phyloP scores from a whole-genome alignment of 2,113 vertebrate genomes.

The Centropus bengalensis region DNA sequence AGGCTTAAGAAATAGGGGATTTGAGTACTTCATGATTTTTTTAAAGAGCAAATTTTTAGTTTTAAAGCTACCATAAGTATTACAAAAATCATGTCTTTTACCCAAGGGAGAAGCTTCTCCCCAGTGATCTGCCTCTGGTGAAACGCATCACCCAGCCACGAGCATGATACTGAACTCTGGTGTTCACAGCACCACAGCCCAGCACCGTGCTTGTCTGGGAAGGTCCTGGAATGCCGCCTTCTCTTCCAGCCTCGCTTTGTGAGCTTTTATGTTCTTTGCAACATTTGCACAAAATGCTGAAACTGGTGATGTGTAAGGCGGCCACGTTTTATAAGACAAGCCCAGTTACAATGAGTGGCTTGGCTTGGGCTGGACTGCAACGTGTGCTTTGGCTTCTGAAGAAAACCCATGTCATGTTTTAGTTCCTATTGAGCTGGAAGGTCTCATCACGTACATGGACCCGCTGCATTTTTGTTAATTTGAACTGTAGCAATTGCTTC shows the following conservation, averaged over 20 bases:
- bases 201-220: rapidly evolving
- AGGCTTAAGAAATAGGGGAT: background rate
- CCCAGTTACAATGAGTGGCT: background rate
- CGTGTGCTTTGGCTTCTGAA: background rate
- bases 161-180: rapidly evolving
- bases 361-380: background rate
- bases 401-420: background rate
- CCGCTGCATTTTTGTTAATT: background rate
- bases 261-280: background rate
- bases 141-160: background rate
- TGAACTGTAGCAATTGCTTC: conserved; percentile 7
- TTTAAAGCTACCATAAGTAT: background rate
- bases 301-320: background rate
- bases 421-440: background rate
- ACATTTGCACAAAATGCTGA: background rate
- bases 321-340: background rate
- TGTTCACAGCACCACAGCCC: background rate
- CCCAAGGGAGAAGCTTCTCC: background rate
- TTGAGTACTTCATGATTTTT: background rate
- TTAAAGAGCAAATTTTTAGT: background rate
- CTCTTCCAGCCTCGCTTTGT: background rate
- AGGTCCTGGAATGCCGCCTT: background rate
- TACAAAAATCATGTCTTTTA: background rate
- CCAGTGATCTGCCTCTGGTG: background rate
- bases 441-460: background rate